Percentiles rank a stretch among this genome's conserved stretches.
Evolutionary conservation across 2,113 vertebrate genomes (phyloP).

Genomic region (Neogobius melanostomus): DNA sequence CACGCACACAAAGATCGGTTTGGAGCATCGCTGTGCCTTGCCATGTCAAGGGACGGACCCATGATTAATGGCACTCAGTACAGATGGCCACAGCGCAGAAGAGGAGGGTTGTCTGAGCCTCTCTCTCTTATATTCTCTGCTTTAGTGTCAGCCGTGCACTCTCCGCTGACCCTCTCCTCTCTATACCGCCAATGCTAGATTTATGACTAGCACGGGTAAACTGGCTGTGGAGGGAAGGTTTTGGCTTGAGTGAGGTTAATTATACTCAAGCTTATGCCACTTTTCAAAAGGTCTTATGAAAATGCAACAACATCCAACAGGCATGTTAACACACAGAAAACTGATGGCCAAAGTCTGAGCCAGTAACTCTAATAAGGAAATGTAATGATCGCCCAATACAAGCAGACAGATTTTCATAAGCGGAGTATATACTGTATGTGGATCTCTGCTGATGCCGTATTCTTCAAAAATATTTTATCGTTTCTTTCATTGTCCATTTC

Average conservation of each 20-base stretch:
- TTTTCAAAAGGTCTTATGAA: slow-evolving; percentile 5
- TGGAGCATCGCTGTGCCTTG: slow-evolving; percentile 52
- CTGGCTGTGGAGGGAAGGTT: slow-evolving; percentile 11
- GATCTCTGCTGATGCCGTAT: no score
- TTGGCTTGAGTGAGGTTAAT: slow-evolving; percentile 45
- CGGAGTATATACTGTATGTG: no score
- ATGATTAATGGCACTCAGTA: slow-evolving; percentile 70
- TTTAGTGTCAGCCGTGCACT: not conserved
- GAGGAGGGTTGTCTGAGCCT: slow-evolving; percentile 41
- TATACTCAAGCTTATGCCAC: slow-evolving; percentile 5
- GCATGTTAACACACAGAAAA: not conserved
- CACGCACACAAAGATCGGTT: slow-evolving; percentile 25
- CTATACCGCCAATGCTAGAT: slow-evolving; percentile 32
- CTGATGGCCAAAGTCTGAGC: no score
- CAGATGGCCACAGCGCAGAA: slow-evolving; percentile 62
- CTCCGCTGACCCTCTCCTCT: slow-evolving; percentile 35
- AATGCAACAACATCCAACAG: slow-evolving; percentile 12
- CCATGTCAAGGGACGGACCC: slow-evolving; percentile 57
- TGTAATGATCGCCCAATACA: no score
- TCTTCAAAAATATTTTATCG: no score
- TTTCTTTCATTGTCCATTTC: no score
- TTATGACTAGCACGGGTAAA: slow-evolving; percentile 44
- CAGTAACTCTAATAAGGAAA: no score
- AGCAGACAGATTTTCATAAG: no score
- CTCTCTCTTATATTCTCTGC: slow-evolving; percentile 29